Percentiles rank a stretch among this genome's conserved stretches.
Conservation (phyloP, 1,140 invertebrate species). For the Aricia agestis region DNA sequence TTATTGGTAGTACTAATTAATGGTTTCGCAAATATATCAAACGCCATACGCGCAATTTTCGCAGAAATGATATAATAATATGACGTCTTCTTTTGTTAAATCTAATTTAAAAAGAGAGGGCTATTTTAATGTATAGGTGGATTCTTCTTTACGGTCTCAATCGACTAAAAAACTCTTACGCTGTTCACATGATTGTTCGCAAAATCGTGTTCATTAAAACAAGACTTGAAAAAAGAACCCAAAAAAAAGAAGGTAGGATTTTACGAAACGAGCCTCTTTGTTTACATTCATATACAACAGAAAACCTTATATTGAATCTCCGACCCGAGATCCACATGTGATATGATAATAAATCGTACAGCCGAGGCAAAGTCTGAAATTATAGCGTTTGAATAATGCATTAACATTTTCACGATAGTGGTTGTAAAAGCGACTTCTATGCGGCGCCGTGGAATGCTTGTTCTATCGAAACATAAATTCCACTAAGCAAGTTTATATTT, state of each 20-base stretch:
- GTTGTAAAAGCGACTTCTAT: constrained; percentile 49
- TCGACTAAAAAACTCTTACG: too few species aligned
- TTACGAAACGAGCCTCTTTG: neutral
- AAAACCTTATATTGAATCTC: constrained; percentile 1
- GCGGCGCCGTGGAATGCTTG: constrained; percentile 33
- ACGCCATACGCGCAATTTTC: neutral
- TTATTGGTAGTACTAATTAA: constrained; percentile 21
- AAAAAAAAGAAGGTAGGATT: neutral
- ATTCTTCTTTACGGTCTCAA: too few species aligned
- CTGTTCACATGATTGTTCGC: neutral
- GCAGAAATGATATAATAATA: neutral
- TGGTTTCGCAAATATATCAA: constrained; percentile 7
- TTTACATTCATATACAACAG: neutral
- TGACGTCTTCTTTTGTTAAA: neutral
- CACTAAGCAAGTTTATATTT: constrained; percentile 36
- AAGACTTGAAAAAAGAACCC: neutral
- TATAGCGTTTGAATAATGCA: constrained; percentile 67
- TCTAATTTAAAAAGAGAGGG: too few species aligned
- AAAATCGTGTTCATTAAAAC: neutral
- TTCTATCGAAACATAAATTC: constrained; percentile 47
- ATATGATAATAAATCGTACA: constrained; percentile 49
- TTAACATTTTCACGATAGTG: constrained; percentile 41
- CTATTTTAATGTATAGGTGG: too few species aligned
- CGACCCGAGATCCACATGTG: constrained; percentile 25
- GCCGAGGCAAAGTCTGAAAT: constrained; percentile 52